Percentiles rank a stretch among this genome's conserved stretches.
Conservation (phyloP, 1,140 invertebrate genomes). For the Apis florea region DNA sequence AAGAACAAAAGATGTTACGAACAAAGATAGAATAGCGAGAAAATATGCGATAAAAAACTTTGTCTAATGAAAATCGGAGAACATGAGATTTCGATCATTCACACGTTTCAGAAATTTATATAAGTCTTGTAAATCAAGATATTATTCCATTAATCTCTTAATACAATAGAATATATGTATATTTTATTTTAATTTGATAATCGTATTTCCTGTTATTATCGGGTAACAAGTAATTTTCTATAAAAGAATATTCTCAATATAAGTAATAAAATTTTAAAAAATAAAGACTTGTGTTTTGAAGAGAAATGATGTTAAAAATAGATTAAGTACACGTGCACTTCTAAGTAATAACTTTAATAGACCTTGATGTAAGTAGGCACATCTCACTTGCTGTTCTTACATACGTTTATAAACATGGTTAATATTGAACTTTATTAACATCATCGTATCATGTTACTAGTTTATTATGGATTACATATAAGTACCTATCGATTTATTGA, state of each 20-base stretch:
- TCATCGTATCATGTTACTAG: neutral
- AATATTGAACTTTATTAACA: neutral
- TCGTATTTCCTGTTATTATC: neutral
- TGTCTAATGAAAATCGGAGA: neutral
- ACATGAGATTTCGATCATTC: no score
- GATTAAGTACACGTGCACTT: neutral
- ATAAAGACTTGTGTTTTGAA: no score
- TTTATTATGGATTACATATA: neutral
- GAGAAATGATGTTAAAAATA: neutral
- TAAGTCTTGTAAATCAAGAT: neutral
- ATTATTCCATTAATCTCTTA: neutral
- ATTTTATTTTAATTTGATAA: neutral
- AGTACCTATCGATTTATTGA: neutral
- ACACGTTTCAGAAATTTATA: neutral
- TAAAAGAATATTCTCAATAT: no score
- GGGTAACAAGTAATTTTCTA: no score
- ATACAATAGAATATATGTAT: neutral
- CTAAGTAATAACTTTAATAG: neutral
- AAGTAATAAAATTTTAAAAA: no score
- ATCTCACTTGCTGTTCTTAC: neutral
- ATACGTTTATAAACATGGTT: neutral
- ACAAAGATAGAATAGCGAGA: neutral
- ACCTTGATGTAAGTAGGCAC: neutral
- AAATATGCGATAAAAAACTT: conserved; percentile 5
- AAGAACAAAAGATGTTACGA: neutral